Conservation (phyloP, 2,797 vertebrate genomes). For the Siniperca obscura region DNA sequence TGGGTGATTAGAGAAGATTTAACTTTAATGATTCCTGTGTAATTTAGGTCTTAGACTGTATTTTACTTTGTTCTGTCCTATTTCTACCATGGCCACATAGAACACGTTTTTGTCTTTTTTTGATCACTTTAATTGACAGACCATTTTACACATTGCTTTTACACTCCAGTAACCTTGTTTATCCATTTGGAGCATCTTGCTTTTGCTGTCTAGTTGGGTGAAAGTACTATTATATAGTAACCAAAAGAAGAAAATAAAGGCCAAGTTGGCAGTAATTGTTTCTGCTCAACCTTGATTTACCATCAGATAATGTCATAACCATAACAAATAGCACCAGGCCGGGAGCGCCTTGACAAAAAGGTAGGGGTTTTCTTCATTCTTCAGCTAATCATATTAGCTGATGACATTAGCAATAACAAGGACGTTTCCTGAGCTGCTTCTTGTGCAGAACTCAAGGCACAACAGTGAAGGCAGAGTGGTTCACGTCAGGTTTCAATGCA, state of each 20-base stretch:
- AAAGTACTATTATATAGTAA: not conserved
- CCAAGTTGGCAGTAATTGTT: not conserved
- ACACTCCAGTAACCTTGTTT: not conserved
- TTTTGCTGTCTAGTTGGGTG: not conserved
- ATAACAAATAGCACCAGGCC: constrained; percentile 11
- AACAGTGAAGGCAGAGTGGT: not conserved
- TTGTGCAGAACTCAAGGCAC: not conserved
- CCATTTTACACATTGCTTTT: not conserved
- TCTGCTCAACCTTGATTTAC: not conserved
- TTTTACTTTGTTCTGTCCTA: too few relatives aligned
- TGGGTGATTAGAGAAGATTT: constrained; percentile 10
- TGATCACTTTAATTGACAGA: not conserved
- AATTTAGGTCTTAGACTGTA: not conserved
- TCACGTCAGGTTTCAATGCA: not conserved
- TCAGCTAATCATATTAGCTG: constrained; percentile 35
- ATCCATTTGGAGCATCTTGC: not conserved
- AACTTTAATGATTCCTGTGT: constrained; percentile 9
- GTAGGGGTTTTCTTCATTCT: not conserved
- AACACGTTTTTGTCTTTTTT: not conserved
- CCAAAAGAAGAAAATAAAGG: not conserved
- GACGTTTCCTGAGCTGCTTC: constrained; percentile 14
- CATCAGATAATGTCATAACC: constrained; percentile 9
- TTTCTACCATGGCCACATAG: too few relatives aligned
- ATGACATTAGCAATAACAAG: constrained; percentile 30
- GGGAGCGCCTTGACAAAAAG: not conserved